Evolutionary conservation across 1,140 invertebrate species (phyloP), one percentile per base, ranked within the genome.

Genomic region (Leucophenga varia): DNA sequence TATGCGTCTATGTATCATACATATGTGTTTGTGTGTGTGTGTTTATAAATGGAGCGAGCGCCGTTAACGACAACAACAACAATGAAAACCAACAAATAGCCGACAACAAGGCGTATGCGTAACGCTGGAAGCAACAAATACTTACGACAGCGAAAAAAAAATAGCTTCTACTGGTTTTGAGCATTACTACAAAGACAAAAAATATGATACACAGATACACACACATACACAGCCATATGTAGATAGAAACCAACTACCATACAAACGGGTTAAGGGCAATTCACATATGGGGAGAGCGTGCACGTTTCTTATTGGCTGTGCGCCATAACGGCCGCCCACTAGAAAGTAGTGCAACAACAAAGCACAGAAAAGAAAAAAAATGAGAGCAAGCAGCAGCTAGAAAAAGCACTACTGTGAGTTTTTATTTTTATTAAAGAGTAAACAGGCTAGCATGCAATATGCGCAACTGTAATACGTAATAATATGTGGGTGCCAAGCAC

Each of bases 351-450:
- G n/a, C n/a, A n/a, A n/a, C n/a, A n/a, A n/a, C n/a, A n/a, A n/a
- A n/a, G n/a, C n/a, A n/a, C n/a, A n/a, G n/a, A n/a, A n/a, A n/a
- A n/a, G n/a, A n/a, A n/a, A n/a, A n/a, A n/a, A n/a, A n/a, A n/a
- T n/a, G n/a, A n/a, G n/a, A n/a, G n/a, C n/a, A n/a, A n/a, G 60
- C 54, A 56, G 63, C 55, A 63, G n/a, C 25, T 2, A 21, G 22
- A 39, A 54, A n/a, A 48, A 43, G 53, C 64, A 65, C 63, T 64
- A 64, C 63, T n/a, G n/a, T n/a, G n/a, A n/a, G n/a, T n/a, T n/a
- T n/a, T n/a, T n/a, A n/a, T n/a, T n/a, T n/a, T n/a, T n/a, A n/a
- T n/a, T n/a, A n/a, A n/a, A n/a, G n/a, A n/a, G n/a, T n/a, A n/a
- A n/a, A n/a, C n/a, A n/a, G n/a, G n/a, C n/a, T n/a, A n/a, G n/a